Evolutionary conservation across 2,797 vertebrate species (phyloP).

Genomic region (Myotis myotis): DNA sequence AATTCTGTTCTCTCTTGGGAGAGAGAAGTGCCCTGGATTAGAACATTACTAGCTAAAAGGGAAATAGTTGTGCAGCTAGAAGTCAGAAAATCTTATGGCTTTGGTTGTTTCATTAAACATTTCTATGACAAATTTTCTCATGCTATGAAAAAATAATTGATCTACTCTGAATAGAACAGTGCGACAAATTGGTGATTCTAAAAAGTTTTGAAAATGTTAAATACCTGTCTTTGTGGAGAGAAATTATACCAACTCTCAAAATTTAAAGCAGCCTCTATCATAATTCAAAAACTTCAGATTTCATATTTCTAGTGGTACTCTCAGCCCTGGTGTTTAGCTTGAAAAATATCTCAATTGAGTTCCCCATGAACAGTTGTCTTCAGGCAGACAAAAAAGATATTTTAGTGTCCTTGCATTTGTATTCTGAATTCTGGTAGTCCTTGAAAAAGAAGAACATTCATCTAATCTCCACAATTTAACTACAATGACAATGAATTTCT

Average conservation of each 20-base stretch:
- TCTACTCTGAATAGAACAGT: background rate
- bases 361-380: background rate
- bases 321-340: background rate
- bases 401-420: background rate
- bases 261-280: background rate
- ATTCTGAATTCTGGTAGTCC: background rate
- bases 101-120: background rate
- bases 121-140: background rate
- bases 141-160: background rate
- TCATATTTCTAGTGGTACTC: background rate
- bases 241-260: background rate
- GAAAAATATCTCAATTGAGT: background rate
- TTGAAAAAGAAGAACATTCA: background rate
- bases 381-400: background rate
- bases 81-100: background rate
- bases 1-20: background rate
- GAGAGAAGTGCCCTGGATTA: background rate
- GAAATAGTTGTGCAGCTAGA: background rate
- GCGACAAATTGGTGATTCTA: background rate
- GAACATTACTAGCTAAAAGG: background rate
- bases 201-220: background rate
- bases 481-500: background rate
- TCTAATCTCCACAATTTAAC: background rate
- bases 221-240: background rate
- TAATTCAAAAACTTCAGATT: background rate